These are phyloP conservation scores for Tokudaia tokunoshimensis DNA, from an alignment of 2,797 vertebrate species.

Conservation along the genomic window DNA sequence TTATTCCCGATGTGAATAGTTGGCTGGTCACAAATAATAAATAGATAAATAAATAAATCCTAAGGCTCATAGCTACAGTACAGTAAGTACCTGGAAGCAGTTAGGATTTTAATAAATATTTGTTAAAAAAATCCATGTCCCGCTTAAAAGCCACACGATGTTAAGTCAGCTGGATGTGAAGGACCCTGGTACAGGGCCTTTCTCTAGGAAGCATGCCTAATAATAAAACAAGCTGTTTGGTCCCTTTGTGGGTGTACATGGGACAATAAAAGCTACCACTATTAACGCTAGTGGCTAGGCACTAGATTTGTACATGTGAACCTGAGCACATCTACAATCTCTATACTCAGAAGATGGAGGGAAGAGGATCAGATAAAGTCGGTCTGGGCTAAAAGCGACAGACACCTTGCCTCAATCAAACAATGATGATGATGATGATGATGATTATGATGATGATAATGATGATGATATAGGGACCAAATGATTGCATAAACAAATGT, in stretches of 20 bases:
- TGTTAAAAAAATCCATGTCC: slow-evolving; percentile 53
- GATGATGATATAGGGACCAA: neutral
- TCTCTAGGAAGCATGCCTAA: neutral
- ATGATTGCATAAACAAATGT: neutral
- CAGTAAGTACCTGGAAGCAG: neutral
- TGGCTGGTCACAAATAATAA: neutral
- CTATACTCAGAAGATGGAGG: neutral
- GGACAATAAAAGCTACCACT: neutral
- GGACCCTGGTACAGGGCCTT: neutral
- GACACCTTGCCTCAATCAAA: neutral
- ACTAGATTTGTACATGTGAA: neutral
- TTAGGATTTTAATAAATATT: slow-evolving; percentile 59
- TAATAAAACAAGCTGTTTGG: neutral
- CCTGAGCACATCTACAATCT: neutral
- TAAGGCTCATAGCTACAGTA: neutral
- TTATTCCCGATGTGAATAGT: neutral
- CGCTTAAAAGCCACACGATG: neutral
- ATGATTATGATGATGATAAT: too few relatives aligned
- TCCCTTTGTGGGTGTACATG: neutral
- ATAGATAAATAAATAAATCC: slow-evolving; percentile 28
- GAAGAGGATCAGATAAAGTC: neutral
- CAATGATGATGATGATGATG: neutral
- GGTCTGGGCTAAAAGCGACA: neutral
- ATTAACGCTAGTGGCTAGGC: neutral
- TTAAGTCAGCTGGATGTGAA: neutral